These are phyloP conservation scores for Temnothorax curvispinosus DNA, from an alignment of 1,140 invertebrate genomes.

Conservation along the genomic window DNA sequence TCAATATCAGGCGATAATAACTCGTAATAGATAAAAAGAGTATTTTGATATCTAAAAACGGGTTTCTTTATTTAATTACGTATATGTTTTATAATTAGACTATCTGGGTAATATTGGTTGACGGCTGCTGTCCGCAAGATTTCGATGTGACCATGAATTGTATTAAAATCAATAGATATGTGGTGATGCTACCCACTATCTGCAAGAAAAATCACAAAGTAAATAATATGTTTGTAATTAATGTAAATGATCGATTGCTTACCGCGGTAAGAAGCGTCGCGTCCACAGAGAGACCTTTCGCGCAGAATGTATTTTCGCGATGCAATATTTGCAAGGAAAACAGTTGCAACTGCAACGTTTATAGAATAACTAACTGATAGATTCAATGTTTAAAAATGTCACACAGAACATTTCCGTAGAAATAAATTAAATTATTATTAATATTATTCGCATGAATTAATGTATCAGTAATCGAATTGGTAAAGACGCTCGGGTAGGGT, in stretches of 20 bases:
- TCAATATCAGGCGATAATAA: not conserved
- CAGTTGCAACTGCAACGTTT: constrained; percentile 74
- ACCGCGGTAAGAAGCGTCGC: constrained; percentile 73
- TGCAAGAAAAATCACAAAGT: constrained; percentile 55
- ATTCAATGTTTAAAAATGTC: not conserved
- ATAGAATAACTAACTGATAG: not conserved
- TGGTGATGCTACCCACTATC: constrained; percentile 74
- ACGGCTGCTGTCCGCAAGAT: not conserved
- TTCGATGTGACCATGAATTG: constrained; percentile 70
- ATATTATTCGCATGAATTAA: too few species aligned
- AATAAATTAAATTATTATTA: not conserved
- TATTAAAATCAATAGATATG: constrained; percentile 78
- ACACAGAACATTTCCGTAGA: not conserved
- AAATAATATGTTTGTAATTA: constrained; percentile 6
- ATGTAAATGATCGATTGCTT: not conserved
- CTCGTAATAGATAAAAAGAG: too few species aligned
- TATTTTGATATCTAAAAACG: too few species aligned
- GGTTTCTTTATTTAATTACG: too few species aligned
- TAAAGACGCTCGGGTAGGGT: too few species aligned
- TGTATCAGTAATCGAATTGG: too few species aligned
- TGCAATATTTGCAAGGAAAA: constrained; percentile 80
- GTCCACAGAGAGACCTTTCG: constrained; percentile 74
- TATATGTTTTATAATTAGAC: not conserved
- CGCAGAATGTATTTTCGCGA: constrained; percentile 72
- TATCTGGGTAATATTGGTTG: not conserved